These are phyloP conservation scores for Helleia helle DNA, from an alignment of 2,888 invertebrate genomes.

Conservation along the genomic window DNA sequence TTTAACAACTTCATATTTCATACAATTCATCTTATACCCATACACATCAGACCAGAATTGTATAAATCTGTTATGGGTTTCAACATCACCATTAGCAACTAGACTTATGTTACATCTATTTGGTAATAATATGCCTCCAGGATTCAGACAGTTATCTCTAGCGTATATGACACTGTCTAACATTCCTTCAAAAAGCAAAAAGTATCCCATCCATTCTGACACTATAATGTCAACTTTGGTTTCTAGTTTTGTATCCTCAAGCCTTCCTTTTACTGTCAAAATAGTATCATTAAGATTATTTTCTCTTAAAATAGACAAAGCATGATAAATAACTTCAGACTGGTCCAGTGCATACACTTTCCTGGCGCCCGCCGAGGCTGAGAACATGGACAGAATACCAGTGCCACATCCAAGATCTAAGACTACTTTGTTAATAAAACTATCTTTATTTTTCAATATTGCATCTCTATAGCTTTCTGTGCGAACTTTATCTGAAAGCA, in stretches of 20 bases:
- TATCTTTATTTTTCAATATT: slow-evolving; percentile 80
- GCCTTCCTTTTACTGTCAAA: slow-evolving; percentile 85
- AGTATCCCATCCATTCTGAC: slow-evolving; percentile 99
- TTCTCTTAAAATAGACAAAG: slow-evolving; percentile 94
- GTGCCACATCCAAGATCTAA: slow-evolving; percentile 99
- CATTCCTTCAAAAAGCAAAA: slow-evolving; percentile 97
- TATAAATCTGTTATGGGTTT: slow-evolving; percentile 81
- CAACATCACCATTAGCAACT: slow-evolving; percentile 84
- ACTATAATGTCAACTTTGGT: slow-evolving; percentile 92
- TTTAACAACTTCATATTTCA: slow-evolving; percentile 87
- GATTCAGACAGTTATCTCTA: slow-evolving; percentile 84
- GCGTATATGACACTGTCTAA: slow-evolving; percentile 93
- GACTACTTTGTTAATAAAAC: slow-evolving; percentile 84
- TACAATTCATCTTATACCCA: slow-evolving; percentile 93
- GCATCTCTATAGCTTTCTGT: slow-evolving; percentile 92
- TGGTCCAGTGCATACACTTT: slow-evolving; percentile 95
- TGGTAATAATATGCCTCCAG: slow-evolving; percentile 86
- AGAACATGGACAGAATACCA: slow-evolving; percentile 98
- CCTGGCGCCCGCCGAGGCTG: slow-evolving; percentile 93
- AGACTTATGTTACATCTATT: slow-evolving; percentile 88
- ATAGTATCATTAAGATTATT: slow-evolving; percentile 83
- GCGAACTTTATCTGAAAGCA: slow-evolving; percentile 91
- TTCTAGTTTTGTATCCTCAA: slow-evolving; percentile 88
- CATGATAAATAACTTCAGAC: slow-evolving; percentile 96
- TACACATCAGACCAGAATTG: slow-evolving; percentile 95